These are phyloP conservation scores for Chelmon rostratus DNA, from an alignment of 2,797 vertebrate species.

Conservation along the genomic window DNA sequence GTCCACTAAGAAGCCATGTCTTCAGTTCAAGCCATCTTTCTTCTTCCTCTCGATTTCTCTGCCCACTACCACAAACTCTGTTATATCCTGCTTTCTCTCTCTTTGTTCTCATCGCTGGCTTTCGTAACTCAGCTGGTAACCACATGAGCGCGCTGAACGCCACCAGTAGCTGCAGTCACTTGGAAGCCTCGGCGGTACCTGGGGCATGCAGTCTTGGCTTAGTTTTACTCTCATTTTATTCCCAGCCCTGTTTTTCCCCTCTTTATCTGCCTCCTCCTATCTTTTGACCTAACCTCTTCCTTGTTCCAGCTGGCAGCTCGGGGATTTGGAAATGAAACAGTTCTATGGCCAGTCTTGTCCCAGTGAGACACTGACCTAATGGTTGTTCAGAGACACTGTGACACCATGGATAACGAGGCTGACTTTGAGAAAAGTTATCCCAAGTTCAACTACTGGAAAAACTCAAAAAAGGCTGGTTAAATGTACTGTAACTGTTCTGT, in stretches of 20 bases:
- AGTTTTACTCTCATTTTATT: constrained; percentile 12
- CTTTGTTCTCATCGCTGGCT: constrained; percentile 33
- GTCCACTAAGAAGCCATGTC: constrained; percentile 26
- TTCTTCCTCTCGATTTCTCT: constrained; percentile 33
- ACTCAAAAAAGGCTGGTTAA: background rate
- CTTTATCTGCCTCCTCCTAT: constrained; percentile 37
- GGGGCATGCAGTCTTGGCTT: constrained; percentile 34
- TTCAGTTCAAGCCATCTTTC: constrained; percentile 27
- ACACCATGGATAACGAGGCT: constrained; percentile 28
- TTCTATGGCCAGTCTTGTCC: constrained; percentile 23
- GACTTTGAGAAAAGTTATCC: constrained; percentile 39
- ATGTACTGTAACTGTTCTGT: constrained; percentile 4
- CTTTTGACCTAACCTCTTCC: constrained; percentile 45
- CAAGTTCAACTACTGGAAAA: constrained; percentile 21
- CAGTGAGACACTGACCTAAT: constrained; percentile 44
- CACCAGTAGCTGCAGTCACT: constrained; percentile 45
- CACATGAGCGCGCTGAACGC: constrained; percentile 32
- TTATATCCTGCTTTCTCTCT: constrained; percentile 11
- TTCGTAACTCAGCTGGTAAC: constrained; percentile 53
- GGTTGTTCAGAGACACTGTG: constrained; percentile 32
- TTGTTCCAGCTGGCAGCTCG: constrained; percentile 45
- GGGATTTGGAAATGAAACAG: constrained; percentile 53
- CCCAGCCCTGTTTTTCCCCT: constrained; percentile 11
- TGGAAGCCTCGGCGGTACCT: constrained; percentile 42
- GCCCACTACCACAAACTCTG: constrained; percentile 7